Evolutionary conservation across 2,113 vertebrate genomes (phyloP), one percentile per base, ranked within the genome.

Genomic region (Campylomormyrus numenius): DNA sequence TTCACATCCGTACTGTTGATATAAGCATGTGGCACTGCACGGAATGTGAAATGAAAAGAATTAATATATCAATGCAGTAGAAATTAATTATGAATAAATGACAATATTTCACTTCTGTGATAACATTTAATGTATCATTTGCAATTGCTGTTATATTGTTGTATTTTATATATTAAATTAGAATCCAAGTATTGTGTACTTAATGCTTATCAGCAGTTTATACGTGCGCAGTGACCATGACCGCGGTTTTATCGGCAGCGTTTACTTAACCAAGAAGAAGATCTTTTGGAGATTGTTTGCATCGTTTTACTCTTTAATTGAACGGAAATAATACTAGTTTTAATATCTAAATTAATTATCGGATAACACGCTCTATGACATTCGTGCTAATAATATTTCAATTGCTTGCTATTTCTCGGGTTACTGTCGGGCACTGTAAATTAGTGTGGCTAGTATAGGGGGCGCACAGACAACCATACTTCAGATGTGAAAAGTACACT

Each of bases 341-440:
- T 46, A 85, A 83, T 21, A 46, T 24, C 10, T 7, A 42, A 19
- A n/a, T 46, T 24, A 85, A 48, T 45, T 24, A 21, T 13, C 45
- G 7, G 2, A 13, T 46, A 46, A 48, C 42, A 48, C 42, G 45
- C 3, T 85, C 17, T 46, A n/a, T 9, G 39, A 46, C 80, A 11
- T 9, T 3, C 80, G 45, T 88, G 19, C 27, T 10, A 88, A 88
- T 58, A 91, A 89, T 91, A 91, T 88, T 93, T 91, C 91, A 92
- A 93, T 90, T 46, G 56, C 50, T 45, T 53, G 53, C 35, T 77
- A 74, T 83, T 74, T 49, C 74, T 27, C 31, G 91, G 92, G 90
- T 92, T 91, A 91, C 92, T 94, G 87, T 89, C 87, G 90, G 92
- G 91, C 91, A 92, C 88, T 31, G 27, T 19, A 58, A 62, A 46